A percentile compares a stretch with the other conserved stretches of the same genome.
phyloP scores from a whole-genome alignment of 1,140 invertebrate species.

The Chymomyza costata region DNA sequence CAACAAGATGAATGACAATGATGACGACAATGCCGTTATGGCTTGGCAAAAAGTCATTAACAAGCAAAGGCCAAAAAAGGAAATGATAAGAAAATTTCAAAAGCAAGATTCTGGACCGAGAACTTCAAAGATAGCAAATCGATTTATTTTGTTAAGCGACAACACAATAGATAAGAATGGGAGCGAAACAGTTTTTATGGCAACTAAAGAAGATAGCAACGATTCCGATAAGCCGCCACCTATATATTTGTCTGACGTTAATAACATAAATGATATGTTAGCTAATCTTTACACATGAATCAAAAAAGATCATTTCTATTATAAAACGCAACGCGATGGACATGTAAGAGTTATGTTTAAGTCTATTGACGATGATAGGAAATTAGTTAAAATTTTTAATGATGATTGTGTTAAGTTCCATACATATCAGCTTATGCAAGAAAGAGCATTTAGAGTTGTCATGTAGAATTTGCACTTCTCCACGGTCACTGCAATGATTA shows the following conservation, averaged over 20 bases:
- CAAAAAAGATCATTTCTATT: neutral
- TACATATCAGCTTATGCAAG: neutral
- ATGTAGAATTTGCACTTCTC: neutral
- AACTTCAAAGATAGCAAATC: too few relatives aligned
- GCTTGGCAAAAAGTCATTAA: too few relatives aligned
- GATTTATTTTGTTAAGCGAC: neutral
- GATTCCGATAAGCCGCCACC: too few relatives aligned
- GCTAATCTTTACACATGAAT: neutral
- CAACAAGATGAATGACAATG: too few relatives aligned
- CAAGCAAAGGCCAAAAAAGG: too few relatives aligned
- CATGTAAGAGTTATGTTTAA: too few relatives aligned
- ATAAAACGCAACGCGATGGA: neutral
- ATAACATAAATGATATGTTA: too few relatives aligned
- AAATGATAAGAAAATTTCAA: too few relatives aligned
- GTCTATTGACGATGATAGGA: neutral
- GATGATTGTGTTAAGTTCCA: neutral
- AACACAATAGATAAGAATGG: neutral
- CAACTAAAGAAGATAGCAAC: neutral
- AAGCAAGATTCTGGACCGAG: too few relatives aligned
- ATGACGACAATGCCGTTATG: too few relatives aligned
- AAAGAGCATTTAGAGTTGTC: constrained; percentile 2
- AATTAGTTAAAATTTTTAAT: neutral
- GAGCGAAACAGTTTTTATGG: neutral
- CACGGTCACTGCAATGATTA: neutral
- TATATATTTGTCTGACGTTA: too few relatives aligned